These are phyloP conservation scores for Carassius carassius DNA, from an alignment of 2,113 vertebrate species.

Conservation along the genomic window DNA sequence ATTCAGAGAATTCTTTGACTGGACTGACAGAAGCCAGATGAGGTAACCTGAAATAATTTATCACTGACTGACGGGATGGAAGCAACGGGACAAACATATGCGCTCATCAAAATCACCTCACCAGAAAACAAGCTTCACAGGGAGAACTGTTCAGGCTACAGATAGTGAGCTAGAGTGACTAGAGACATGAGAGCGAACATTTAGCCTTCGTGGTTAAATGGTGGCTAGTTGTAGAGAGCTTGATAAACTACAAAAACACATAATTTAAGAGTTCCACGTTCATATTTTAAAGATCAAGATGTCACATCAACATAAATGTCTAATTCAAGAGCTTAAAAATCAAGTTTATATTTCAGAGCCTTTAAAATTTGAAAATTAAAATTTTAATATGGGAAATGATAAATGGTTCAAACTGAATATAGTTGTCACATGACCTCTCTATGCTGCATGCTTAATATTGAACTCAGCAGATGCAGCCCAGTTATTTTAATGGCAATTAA, in stretches of 20 bases:
- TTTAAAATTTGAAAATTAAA: background rate
- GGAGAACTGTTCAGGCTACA: background rate
- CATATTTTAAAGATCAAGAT: no score
- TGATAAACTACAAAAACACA: no score
- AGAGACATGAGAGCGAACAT: background rate
- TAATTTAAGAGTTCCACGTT: no score
- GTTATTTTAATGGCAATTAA: background rate
- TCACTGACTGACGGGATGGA: background rate
- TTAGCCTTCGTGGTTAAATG: no score
- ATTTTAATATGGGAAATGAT: background rate
- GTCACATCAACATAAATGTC: background rate
- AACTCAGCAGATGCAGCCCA: background rate
- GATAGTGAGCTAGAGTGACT: background rate
- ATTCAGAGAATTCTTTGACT: background rate
- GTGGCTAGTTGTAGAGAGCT: no score
- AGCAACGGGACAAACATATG: background rate
- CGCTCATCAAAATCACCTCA: background rate
- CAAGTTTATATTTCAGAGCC: background rate
- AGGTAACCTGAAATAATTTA: background rate
- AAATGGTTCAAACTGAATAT: background rate
- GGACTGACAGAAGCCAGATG: constrained; percentile 37
- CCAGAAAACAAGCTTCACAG: constrained; percentile 2
- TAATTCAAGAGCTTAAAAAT: background rate
- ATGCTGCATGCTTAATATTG: background rate
- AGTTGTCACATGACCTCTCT: background rate